Base-by-base conservation (phyloP, 2,113 vertebrate species). In the Ornithorhynchus anatinus region DNA sequence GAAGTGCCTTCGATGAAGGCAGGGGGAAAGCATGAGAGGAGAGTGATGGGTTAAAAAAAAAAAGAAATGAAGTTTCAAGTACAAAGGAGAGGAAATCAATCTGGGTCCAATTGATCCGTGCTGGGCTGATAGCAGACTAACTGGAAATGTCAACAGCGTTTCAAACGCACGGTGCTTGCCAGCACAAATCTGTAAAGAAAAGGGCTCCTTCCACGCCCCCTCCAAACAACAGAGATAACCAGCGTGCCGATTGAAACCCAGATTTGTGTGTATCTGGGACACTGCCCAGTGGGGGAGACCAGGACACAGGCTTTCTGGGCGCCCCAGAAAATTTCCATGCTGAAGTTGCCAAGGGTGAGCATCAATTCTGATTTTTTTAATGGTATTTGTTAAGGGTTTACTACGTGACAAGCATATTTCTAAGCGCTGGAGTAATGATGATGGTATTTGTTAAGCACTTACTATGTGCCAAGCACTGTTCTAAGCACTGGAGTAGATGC, bases 291-390 rank as follows among this genome's bases (percentile, higher is more conserved):
- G 54, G 23, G 37, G 67, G 2, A n/a, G 19, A 6, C 35, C 62
- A 59, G 64, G 35, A 43, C 77, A 73, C 6, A 9, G 16, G 23
- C 8, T 0, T 19, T 3, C 12, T 17, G 50, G 31, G 56, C 54
- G 50, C 19, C 42, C 22, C 51, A 47, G 68, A 69, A 47, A n/a
- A 48, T 56, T 65, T 69, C 63, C 29, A 50, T 39, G 7, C 5
- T 22, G 4, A 15, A 42, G 14, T 3, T 40, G 20, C 0, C 1
- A 6, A 1, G 1, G 15, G 0, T 23, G 4, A 35, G 7, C 8
- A 16, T 5, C 0, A 17, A 63, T n/a, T n/a, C n/a, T n/a, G n/a
- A n/a, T n/a, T n/a, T n/a, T n/a, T n/a, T n/a, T n/a, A n/a, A n/a
- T n/a, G n/a, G n/a, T n/a, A n/a, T n/a, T n/a, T n/a, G n/a, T n/a